Evolutionary conservation across 2,113 vertebrate species (phyloP), one percentile per base, ranked within the genome.

Genomic region (Cichladusa arquata): DNA sequence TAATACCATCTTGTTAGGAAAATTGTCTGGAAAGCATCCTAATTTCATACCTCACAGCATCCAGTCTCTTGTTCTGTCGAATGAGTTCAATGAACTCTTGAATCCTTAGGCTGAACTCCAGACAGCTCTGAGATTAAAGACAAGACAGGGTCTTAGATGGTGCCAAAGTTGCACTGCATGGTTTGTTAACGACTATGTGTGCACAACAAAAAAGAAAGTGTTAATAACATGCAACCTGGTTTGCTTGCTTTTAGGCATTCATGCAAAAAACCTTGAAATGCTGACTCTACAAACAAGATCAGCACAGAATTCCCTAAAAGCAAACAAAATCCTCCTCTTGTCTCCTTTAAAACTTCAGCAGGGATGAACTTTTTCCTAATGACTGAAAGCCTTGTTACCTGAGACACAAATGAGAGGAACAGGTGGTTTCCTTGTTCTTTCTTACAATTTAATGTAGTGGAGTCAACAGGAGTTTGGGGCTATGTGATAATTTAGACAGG

Each of bases 1-100:
- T 10, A 87, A 71, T 38, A 92, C 8, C 69, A 86, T 23, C 69
- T 73, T 53, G 62, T 92, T 67, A 80, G 66, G 58, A 80, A 82
- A 82, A 88, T 1, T 17, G 13, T 80, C 94, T 73, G 54, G 78
- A 86, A 92, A 95, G 53, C 84, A 94, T 84, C 90, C 72, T 84
- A 31, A 77, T 96, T 95, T 51, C 97, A 74, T 98, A 99, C 99
- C 99, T 98, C 97, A 99, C 99, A 29, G 99, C 99, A 71, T 99
- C 99, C 98, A 99, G 98, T 92, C 99, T 99, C 98, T 99, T 99
- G 98, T 99, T 99, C 98, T 99, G 99, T 96, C 99, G 98, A 95
- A 99, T 99, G 82, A 99, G 99, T 97, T 99, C 99, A 50, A 99
- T 99, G 97, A 99, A 99, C 98, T 99, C 99, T 97, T 99, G 99